These are phyloP conservation scores for Aphelenchoides bicaudatus DNA, from an alignment of 2,888 invertebrate species.

Conservation along the genomic window DNA sequence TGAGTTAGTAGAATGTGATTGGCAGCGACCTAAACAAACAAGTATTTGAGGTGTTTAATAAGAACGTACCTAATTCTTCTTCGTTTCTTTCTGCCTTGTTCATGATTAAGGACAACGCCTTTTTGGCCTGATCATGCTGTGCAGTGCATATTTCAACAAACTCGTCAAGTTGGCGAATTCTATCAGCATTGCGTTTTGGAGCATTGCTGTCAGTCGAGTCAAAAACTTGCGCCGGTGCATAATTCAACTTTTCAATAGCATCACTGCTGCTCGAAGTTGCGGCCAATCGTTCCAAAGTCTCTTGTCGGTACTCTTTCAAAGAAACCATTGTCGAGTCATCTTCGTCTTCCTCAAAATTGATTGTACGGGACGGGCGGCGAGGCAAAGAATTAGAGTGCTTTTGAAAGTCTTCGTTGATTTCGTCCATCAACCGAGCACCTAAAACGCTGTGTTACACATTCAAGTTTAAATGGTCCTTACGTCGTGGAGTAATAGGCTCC, in stretches of 20 bases:
- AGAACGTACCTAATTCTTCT: slow-evolving; percentile 5
- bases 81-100: slow-evolving; percentile 4
- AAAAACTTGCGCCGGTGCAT: neutral
- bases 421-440: slow-evolving; percentile 9
- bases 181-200: no score
- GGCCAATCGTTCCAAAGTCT: neutral
- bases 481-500: no score
- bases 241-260: neutral
- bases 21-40: slow-evolving; percentile 7
- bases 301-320: slow-evolving; percentile 12
- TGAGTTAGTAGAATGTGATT: slow-evolving; percentile 11
- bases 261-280: neutral
- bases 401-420: slow-evolving; percentile 16
- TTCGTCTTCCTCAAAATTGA: neutral
- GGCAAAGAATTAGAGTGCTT: slow-evolving; percentile 8
- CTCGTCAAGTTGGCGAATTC: no score
- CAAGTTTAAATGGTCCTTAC: no score
- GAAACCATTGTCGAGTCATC: neutral
- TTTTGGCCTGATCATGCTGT: slow-evolving; percentile 15
- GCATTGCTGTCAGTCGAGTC: neutral
- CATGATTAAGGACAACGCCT: slow-evolving; percentile 3
- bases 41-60: neutral
- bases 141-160: neutral
- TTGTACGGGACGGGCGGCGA: neutral
- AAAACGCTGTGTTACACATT: no score